Evolutionary conservation across 92 coral and sea anemone genomes (phyloP), one percentile per base, ranked within the genome.

Genomic region (Blastomussa wellsi): DNA sequence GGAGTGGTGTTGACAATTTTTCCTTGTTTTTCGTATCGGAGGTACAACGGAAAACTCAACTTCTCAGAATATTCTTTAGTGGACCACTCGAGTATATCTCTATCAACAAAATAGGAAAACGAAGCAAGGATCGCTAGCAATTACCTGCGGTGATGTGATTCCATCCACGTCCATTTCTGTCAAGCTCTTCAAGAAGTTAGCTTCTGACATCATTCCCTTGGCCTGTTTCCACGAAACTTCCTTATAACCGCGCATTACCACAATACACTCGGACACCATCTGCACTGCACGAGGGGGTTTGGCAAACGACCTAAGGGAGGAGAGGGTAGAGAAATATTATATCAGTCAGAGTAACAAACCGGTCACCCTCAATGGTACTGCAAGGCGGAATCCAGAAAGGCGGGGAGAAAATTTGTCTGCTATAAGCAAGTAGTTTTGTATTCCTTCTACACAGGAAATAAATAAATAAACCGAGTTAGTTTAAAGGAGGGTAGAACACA

Each of bases 171-270:
- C 99, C 92, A 97, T 90, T 59, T 97, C 99, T 48, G 98, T 95
- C 82, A 97, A 73, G 51, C 93, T 89, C 87, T 91, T 97, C 82
- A 97, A 90, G 95, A 97, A 97, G 91, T 97, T 97, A 28, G 97
- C 98, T 79, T 97, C 99, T 13, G 99, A 95, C 99, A 97, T 97
- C 99, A 97, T 97, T 32, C 95, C 99, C 87, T 97, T 97, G 57
- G 99, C 99, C 6, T 93, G 92, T 60, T 97, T 97, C 99, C 99
- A 97, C 1, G 93, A 92, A 41, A 97, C 88, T 44, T 97, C 99
- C 66, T 94, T 97, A 76, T 84, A 97, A 13, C 99, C 99, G 55
- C 98, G 95, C 89, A 97, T 82, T 36, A 94, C 94, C 26, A 97
- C 99, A 82, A 97, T 97, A 59, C 98, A 95, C 89, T 97, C 99